These are phyloP conservation scores for Dryococelus australis DNA, from an alignment of 2,888 invertebrate species.

Conservation along the genomic window DNA sequence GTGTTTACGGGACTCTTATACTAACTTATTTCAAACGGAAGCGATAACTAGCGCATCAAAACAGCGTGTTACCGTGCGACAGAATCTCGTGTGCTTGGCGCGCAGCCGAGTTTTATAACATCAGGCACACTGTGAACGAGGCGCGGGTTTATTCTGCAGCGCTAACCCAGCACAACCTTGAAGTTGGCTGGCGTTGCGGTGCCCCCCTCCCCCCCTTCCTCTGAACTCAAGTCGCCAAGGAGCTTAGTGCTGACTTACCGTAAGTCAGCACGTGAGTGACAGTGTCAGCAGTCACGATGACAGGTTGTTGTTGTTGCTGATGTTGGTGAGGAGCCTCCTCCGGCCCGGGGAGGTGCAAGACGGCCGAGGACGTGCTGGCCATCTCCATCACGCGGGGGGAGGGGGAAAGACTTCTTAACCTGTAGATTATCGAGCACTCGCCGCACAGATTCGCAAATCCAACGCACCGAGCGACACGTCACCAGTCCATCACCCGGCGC, in stretches of 20 bases:
- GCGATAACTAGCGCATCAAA: too few relatives aligned
- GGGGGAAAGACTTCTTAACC: too few relatives aligned
- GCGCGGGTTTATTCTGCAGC: background rate
- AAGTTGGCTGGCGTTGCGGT: background rate
- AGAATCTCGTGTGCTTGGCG: background rate
- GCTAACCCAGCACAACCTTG: background rate
- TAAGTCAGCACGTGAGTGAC: constrained; percentile 66
- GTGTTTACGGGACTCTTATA: too few relatives aligned
- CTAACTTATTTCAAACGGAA: too few relatives aligned
- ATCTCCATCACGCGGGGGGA: background rate
- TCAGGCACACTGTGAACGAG: background rate
- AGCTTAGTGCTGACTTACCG: constrained; percentile 55
- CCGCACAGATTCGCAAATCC: background rate
- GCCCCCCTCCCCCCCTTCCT: background rate
- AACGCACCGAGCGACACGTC: background rate
- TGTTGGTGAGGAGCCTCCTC: constrained; percentile 18
- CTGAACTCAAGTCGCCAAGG: background rate
- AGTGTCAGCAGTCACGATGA: constrained; percentile 52
- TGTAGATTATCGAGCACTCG: background rate
- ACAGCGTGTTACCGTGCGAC: background rate
- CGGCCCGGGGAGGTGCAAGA: background rate
- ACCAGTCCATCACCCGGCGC: background rate
- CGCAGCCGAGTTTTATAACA: background rate
- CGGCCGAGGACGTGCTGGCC: constrained; percentile 4
- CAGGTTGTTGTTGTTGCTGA: constrained; percentile 34